Base-by-base conservation (phyloP, 2,797 vertebrate genomes). In the Dipus sagitta region DNA sequence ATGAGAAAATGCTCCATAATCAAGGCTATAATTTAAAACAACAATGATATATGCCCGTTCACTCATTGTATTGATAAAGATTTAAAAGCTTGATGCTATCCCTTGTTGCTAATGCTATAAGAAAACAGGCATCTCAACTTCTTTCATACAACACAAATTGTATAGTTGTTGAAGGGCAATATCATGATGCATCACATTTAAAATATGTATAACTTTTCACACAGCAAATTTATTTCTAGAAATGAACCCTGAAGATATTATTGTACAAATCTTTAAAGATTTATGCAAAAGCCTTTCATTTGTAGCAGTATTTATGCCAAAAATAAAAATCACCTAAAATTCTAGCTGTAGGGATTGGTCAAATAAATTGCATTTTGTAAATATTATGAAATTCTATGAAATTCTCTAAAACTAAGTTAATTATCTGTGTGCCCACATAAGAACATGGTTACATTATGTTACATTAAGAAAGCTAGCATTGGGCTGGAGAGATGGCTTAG, bases 1-100 rank as follows among this genome's bases (percentile, higher is more conserved):
- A 64, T 77, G 47, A 88, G 83, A 78, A 80, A 91, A 81, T 71
- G 21, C n/a, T 86, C 17, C 24, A 5, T 80, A 91, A 91, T 86
- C 78, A 92, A 79, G 89, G 74, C 64, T 72, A 4, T 79, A 92
- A 92, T 76, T 92, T 88, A 88, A 91, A 97, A 62, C 28, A 92
- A 42, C 42, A 86, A 24, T 65, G 34, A 88, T 80, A 28, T 80
- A 93, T 74, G 80, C 38, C 58, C 92, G 89, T 91, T 88, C 30
- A 75, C 21, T 94, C 78, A 86, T 2, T 42, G n/a, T 84, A 84
- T 67, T 95, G 89, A 93, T 92, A 89, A 83, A 96, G 84, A 87
- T 82, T 88, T 94, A 86, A 95, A 95, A 67, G 30, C n/a, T 74
- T 76, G 76, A 54, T 80, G 71, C 28, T 85, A 65, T 42, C 81